Percentiles rank a stretch among this genome's conserved stretches.
These are phyloP conservation scores for Linyphia triangularis DNA, from an alignment of 2,888 invertebrate genomes.

Conservation along the genomic window DNA sequence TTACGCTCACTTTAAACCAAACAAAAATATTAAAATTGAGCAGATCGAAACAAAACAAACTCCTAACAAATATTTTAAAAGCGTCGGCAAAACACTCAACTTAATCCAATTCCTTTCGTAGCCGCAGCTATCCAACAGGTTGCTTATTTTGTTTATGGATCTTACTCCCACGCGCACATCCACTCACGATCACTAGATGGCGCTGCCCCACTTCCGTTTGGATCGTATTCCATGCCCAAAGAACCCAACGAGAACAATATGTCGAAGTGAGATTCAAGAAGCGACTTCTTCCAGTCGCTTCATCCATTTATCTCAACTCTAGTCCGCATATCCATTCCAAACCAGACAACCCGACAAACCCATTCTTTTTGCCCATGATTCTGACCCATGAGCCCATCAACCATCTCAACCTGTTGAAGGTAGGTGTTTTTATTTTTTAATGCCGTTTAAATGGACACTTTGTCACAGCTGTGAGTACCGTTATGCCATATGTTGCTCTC, in stretches of 20 bases:
- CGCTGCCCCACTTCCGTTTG: neutral
- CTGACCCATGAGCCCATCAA: neutral
- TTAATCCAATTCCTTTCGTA: too few relatives aligned
- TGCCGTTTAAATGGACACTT: neutral
- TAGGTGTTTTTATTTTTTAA: neutral
- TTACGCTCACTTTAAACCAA: too few relatives aligned
- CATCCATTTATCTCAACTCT: neutral
- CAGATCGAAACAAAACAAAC: too few relatives aligned
- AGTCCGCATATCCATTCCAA: neutral
- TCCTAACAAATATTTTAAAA: too few relatives aligned
- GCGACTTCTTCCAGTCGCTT: neutral
- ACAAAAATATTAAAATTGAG: too few relatives aligned
- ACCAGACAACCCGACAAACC: neutral
- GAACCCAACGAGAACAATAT: conserved; percentile 9
- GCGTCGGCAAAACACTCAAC: too few relatives aligned
- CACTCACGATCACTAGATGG: neutral
- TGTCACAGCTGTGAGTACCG: conserved; percentile 15
- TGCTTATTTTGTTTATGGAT: too few relatives aligned
- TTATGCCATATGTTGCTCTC: conserved; percentile 47
- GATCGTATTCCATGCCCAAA: neutral
- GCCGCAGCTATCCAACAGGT: too few relatives aligned
- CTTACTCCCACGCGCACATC: too few relatives aligned
- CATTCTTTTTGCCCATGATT: neutral
- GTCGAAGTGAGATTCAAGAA: neutral
- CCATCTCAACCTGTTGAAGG: neutral